Evolutionary conservation across 2,888 invertebrate species (phyloP), one percentile per base, ranked within the genome.

Genomic region (Pseudanteris insignis): DNA sequence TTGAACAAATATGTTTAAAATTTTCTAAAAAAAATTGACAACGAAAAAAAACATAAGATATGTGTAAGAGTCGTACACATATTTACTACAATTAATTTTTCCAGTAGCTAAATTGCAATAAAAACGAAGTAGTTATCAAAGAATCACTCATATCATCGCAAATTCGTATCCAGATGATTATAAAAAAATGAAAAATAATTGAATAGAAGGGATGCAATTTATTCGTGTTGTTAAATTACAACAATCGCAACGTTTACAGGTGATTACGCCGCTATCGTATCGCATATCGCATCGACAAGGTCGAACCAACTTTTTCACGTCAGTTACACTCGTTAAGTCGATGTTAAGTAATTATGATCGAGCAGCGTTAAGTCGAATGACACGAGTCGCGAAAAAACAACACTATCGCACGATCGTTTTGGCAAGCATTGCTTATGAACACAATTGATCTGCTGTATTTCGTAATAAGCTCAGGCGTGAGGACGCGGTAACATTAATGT

Each of bases 281-380:
- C 50, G 48, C 24, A 7, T 32, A 38, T 50, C 25, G 40, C 21
- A 40, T 37, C 44, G 43, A 53, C 43, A 53, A 53, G 43, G 53
- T 15, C 53, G 30, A 25, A 38, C 13, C 2, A 14, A 38, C 54
- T 44, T 38, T 54, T 46, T 37, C 37, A 54, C 28, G 54, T 46
- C 37, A 25, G 44, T 25, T 36, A 37, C 13, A 30, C 36, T 43
- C 44, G 44, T 53, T 37, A 37, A 51, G 33, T 43, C 28, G 26
- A 43, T 33, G 51, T 51, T 51, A 51, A 51, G 33, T 51, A 51
- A 51, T 51, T 51, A 41, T 51, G 51, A 51, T 40, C 41, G 34
- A 41, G 28, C 29, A 29, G 51, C 50, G 50, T 50, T 41, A 51
- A 26, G 36, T 33, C 51, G 38, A 47, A 26, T 36, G 40, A 40